Base-by-base conservation (phyloP, 2,888 invertebrate genomes). In the Subacronicta megacephala region DNA sequence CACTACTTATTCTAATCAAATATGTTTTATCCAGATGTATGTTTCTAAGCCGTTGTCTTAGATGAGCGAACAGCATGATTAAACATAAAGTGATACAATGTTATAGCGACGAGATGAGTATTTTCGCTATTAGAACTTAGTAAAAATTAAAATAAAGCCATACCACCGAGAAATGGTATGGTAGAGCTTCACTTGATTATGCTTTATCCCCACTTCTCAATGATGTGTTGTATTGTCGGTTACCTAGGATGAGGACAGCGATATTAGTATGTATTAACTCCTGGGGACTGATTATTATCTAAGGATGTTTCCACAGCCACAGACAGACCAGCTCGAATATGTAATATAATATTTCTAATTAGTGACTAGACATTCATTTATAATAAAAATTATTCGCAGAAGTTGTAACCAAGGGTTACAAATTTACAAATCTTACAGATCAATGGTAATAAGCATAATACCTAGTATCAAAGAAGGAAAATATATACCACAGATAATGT, bases 1-100 rank as follows among this genome's bases (percentile, higher is more conserved):
- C 29, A 40, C 15, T 55, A 16, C 23, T 17, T 12, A 47, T 37
- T 60, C 55, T 52, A 72, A 52, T 72, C 55, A 49, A 50, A 33
- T 44, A 40, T 17, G 0, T 12, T 4, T 3, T n/a, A 31, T 31
- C 12, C 31, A n/a, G 5, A 31, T 17, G 9, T 36, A 20, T 40
- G 4, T 20, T 40, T 52, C n/a, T 16, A 35, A 37, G 20, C 35
- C 20, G 47, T 49, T 9, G 18, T 50, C 70, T 26, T 56, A 46
- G 17, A 15, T 65, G 45, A 62, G n/a, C 15, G 20, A 31, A 35
- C 43, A 17, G n/a, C 20, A 7, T 12, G 3, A n/a, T 10, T 7
- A 2, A 16, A 13, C 23, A 26, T n/a, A n/a, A n/a, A n/a, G n/a
- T n/a, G n/a, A n/a, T n/a, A n/a, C n/a, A n/a, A n/a, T n/a, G n/a